Evolutionary conservation across 92 coral and sea anemone species (phyloP), one percentile per base, ranked within the genome.

Genomic region (Parazoanthus atlanticus): DNA sequence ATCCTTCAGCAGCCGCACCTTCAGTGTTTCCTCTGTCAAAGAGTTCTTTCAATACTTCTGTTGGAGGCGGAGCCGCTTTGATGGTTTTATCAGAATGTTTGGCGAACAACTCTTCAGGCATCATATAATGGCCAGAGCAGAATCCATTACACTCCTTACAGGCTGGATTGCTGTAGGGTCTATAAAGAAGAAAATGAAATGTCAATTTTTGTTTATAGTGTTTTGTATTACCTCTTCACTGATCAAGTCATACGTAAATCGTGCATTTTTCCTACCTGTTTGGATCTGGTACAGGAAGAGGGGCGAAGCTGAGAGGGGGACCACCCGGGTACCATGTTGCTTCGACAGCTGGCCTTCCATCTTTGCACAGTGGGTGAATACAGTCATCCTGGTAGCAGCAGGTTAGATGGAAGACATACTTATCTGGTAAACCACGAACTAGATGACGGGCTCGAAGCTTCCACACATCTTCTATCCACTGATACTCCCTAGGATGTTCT

Each of bases 291-390:
- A 61, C 91, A 74, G 88, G 88, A 81, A 91, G 84, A 49, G 93
- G 93, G 29, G 90, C 87, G 88, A 65, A 91, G 41, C 70, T 58
- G 41, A 88, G 84, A 1, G 90, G 93, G 19, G 93, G 90, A 38
- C 93, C 91, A 69, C 90, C 93, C 0, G 82, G 85, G 72, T 88
- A 91, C 89, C 86, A 88, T 3, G 88, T 88, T 67, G 56, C 76
- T 72, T 83, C 89, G 32, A 77, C 23, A 19, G 81, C 7, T 79
- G 94, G 94, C n/a, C n/a, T n/a, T n/a, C n/a, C n/a, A n/a, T n/a
- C n/a, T n/a, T n/a, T n/a, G n/a, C n/a, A n/a, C n/a, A n/a, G n/a
- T n/a, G n/a, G n/a, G n/a, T n/a, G n/a, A n/a, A n/a, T n/a, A n/a
- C n/a, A n/a, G n/a, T n/a, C n/a, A n/a, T n/a, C n/a, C n/a, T n/a